These are phyloP conservation scores for Clarias platycephalus DNA, from an alignment of 2,797 vertebrate species.

Conservation along the genomic window DNA sequence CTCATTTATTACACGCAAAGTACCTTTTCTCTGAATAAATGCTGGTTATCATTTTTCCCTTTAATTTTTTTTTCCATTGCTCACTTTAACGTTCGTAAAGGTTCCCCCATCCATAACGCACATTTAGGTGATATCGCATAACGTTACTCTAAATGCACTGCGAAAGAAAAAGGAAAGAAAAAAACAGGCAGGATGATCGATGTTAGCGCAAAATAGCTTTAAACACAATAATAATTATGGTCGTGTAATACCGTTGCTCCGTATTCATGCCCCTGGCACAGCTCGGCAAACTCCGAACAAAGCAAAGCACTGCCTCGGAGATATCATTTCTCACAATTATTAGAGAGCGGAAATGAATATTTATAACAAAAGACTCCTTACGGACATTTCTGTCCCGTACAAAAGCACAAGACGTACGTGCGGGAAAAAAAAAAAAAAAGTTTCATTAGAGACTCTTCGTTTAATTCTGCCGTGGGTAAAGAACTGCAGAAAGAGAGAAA, in stretches of 20 bases:
- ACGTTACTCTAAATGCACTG: neutral
- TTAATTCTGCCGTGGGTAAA: conserved; percentile 39
- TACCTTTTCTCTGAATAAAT: neutral
- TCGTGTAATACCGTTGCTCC: conserved; percentile 27
- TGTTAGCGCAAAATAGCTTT: conserved; percentile 22
- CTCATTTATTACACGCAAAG: neutral
- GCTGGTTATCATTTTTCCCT: neutral
- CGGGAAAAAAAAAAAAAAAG: neutral
- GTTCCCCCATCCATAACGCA: neutral
- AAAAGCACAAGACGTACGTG: conserved; percentile 29
- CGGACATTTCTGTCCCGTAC: conserved; percentile 27
- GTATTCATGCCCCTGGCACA: conserved; percentile 34
- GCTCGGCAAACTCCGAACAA: conserved; percentile 2
- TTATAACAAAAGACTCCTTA: conserved; percentile 49
- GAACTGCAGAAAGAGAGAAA: conserved; percentile 62
- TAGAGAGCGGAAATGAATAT: conserved; percentile 42
- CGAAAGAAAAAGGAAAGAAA: neutral
- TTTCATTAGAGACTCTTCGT: conserved; percentile 36
- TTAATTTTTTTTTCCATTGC: neutral
- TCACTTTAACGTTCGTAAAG: conserved; percentile 5
- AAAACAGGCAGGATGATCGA: neutral
- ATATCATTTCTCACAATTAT: conserved; percentile 47
- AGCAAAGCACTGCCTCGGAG: conserved; percentile 24
- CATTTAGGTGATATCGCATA: neutral
- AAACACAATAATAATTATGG: conserved; percentile 31